A percentile compares a stretch with the other conserved stretches of the same genome.
phyloP scores from a whole-genome alignment of 1,140 invertebrate species.

The Dreissena rostriformis region DNA sequence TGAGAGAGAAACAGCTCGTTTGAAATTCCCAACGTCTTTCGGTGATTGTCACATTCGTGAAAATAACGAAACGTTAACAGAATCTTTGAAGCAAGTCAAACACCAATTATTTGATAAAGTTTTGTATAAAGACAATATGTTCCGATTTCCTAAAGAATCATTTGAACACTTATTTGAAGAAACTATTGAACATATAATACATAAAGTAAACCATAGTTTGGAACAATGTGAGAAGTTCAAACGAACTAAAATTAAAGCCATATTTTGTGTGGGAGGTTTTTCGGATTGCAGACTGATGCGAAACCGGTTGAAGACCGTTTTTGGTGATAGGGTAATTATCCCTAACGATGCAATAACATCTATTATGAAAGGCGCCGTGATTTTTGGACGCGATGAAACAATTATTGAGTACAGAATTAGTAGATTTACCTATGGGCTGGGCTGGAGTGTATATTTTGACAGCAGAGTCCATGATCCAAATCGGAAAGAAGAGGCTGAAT shows the following conservation, averaged over 20 bases:
- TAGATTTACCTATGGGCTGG: slow-evolving; percentile 36
- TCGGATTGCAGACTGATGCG: neutral
- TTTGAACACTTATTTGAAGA: slow-evolving; percentile 1
- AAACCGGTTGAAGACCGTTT: neutral
- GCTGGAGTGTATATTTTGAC: slow-evolving; percentile 53
- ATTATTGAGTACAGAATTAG: slow-evolving; percentile 22
- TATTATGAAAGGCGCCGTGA: slow-evolving; percentile 42
- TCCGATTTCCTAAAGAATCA: neutral
- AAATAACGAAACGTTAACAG: neutral
- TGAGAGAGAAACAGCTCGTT: neutral
- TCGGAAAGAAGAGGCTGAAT: slow-evolving; percentile 26
- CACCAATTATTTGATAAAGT: too few relatives aligned
- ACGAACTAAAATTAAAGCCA: neutral
- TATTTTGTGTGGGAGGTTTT: slow-evolving; percentile 9
- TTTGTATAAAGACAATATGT: too few relatives aligned
- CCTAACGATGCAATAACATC: slow-evolving; percentile 21
- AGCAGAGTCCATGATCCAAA: neutral
- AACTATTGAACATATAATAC: slow-evolving; percentile 1
- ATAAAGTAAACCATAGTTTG: neutral
- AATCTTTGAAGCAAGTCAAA: too few relatives aligned
- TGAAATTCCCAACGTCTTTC: slow-evolving; percentile 10
- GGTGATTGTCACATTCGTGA: slow-evolving; percentile 3
- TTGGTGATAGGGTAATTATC: slow-evolving; percentile 2
- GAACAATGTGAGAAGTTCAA: neutral
- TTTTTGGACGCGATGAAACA: slow-evolving; percentile 36